Evolutionary conservation across 2,888 invertebrate genomes (phyloP), one percentile per base, ranked within the genome.

Genomic region (Pollenia griseotomentosa): DNA sequence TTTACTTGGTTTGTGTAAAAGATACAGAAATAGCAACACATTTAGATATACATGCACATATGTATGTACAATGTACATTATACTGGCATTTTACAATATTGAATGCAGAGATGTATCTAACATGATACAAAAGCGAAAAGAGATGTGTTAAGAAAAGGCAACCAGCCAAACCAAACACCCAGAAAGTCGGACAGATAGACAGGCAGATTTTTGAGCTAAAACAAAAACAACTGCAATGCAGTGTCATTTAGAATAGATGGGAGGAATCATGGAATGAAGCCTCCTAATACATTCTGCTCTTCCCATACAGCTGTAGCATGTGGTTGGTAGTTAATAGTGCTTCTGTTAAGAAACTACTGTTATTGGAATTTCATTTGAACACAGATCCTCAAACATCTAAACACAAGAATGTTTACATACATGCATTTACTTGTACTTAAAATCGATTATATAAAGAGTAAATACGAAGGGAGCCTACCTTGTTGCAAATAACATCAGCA

Each of bases 401-500:
- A 12, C 11, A 53, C 10, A 7, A 40, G 16, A 53, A 53, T 53
- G 40, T 12, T 46, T 23, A 19, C 3, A 11, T 12, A 61, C 42
- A 10, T 63, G 61, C 7, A 14, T 19, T 2, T 9, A 16, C 12
- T 42, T 9, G 1, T 0, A 16, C 16, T 44, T 44, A 11, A 33
- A 33, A 33, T 33, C 16, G 16, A 10, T 44, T 5, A 63, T 0
- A 61, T 6, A 33, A 0, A 40, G 9, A n/a, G 14, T 5, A 48
- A 16, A 44, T 2, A 8, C 2, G 7, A 59, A 7, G 33, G 2
- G 48, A 48, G 94, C 95, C 95, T 95, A 97, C 97, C 95, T 97
- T 97, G 89, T 95, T 95, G 88, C 97, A 95, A 90, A 98, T 95
- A 89, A 97, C 96, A 94, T 97, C 96, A 83, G 98, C 96, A 90